phyloP scores from a whole-genome alignment of 2,888 invertebrate genomes.

The Parnassius orleans region DNA sequence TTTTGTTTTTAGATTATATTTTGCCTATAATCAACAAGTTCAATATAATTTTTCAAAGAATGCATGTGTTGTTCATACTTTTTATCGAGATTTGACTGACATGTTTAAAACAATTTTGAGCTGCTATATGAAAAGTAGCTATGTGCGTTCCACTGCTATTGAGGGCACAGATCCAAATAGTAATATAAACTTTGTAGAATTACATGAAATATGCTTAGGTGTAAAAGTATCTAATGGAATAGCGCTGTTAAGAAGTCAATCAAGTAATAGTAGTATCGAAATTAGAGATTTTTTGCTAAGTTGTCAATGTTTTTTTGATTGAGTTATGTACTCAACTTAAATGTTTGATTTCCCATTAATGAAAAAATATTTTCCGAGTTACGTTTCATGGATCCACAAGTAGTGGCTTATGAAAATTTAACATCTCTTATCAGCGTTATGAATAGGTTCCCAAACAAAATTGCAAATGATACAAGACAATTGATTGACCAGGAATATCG shows the following conservation, averaged over 20 bases:
- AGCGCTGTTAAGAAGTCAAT: too few relatives aligned
- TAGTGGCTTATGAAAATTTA: conserved; percentile 14
- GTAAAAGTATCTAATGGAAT: too few relatives aligned
- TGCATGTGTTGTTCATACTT: neutral
- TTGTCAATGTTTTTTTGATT: neutral
- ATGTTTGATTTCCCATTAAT: conserved; percentile 5
- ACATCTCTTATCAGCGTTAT: conserved; percentile 5
- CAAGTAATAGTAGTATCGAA: too few relatives aligned
- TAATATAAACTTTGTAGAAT: conserved; percentile 3
- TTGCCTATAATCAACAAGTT: neutral
- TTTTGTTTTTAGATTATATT: neutral
- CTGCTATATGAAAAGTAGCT: neutral
- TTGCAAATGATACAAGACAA: conserved; percentile 16
- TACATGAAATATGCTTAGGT: neutral
- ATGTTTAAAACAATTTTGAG: neutral
- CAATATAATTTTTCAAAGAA: neutral
- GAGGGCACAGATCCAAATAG: neutral
- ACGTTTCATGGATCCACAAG: conserved; percentile 11
- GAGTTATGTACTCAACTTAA: neutral
- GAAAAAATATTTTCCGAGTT: conserved; percentile 15
- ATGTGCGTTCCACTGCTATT: neutral
- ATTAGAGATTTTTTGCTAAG: too few relatives aligned
- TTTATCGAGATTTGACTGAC: neutral
- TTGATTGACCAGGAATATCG: conserved; percentile 9
- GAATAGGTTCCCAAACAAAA: conserved; percentile 10